Evolutionary conservation across 2,888 invertebrate genomes (phyloP).

Genomic region (Diloba caeruleocephala): DNA sequence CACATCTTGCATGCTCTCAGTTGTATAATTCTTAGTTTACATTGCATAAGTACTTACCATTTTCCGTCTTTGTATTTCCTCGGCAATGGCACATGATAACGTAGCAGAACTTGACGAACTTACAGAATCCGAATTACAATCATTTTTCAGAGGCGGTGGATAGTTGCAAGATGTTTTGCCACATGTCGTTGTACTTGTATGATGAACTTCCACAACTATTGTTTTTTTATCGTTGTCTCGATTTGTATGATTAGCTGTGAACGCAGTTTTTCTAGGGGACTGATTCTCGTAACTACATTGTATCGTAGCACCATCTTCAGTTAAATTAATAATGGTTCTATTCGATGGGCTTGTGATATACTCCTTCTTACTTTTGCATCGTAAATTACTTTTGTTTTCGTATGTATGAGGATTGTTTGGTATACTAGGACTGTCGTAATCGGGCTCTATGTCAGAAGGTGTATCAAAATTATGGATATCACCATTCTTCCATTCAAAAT

Average conservation of each 20-base stretch:
- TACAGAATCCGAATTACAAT: slow-evolving; percentile 69
- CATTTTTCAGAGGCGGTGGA: slow-evolving; percentile 71
- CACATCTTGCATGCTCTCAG: slow-evolving; percentile 9
- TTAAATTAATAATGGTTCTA: slow-evolving; percentile 92
- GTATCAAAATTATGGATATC: slow-evolving; percentile 85
- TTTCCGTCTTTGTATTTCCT: slow-evolving; percentile 82
- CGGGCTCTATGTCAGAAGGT: slow-evolving; percentile 85
- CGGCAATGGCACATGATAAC: slow-evolving; percentile 85
- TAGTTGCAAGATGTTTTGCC: slow-evolving; percentile 72
- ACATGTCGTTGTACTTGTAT: slow-evolving; percentile 73
- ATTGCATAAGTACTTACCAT: slow-evolving; percentile 68
- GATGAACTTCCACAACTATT: slow-evolving; percentile 93
- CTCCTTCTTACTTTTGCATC: slow-evolving; percentile 72
- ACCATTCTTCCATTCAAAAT: slow-evolving; percentile 87
- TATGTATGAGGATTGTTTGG: slow-evolving; percentile 84
- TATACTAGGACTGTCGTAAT: slow-evolving; percentile 84
- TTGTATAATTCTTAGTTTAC: slow-evolving; percentile 4
- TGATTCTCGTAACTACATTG: slow-evolving; percentile 90
- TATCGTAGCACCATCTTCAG: slow-evolving; percentile 92
- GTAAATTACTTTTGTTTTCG: slow-evolving; percentile 77
- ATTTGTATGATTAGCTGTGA: slow-evolving; percentile 70
- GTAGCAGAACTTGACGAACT: slow-evolving; percentile 80
- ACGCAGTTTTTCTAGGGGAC: slow-evolving; percentile 78
- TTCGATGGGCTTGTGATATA: slow-evolving; percentile 86
- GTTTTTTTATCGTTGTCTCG: slow-evolving; percentile 89